A percentile compares a stretch with the other conserved stretches of the same genome.
phyloP scores from a whole-genome alignment of 2,888 invertebrate genomes.

The Charanyca ferruginea region DNA sequence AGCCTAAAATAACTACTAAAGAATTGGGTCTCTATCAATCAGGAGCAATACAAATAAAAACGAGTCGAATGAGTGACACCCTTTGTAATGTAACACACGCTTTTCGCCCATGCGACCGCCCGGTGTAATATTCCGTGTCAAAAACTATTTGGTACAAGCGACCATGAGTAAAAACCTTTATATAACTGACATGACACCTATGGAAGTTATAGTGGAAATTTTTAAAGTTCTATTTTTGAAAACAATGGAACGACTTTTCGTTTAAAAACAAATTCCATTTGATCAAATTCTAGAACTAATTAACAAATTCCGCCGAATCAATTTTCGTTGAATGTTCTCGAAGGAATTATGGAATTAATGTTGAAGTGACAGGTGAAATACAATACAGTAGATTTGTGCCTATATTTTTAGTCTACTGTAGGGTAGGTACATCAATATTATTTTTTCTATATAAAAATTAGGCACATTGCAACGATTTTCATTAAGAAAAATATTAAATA shows the following conservation, averaged over 20 bases:
- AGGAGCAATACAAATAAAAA: slow-evolving; percentile 49
- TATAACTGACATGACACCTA: slow-evolving; percentile 18
- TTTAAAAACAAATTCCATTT: slow-evolving; percentile 16
- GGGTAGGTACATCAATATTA: background rate
- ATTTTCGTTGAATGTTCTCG: slow-evolving; percentile 16
- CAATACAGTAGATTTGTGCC: slow-evolving; percentile 13
- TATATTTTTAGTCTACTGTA: background rate
- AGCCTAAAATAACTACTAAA: slow-evolving; percentile 47
- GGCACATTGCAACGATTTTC: background rate
- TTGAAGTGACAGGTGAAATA: slow-evolving; percentile 26
- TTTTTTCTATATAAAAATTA: background rate
- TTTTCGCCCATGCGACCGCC: slow-evolving; percentile 28
- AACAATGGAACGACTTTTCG: background rate
- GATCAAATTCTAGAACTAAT: slow-evolving; percentile 39
- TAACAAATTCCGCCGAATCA: slow-evolving; percentile 26
- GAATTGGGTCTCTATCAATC: slow-evolving; percentile 60
- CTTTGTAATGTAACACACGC: slow-evolving; percentile 59
- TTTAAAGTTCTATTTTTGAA: background rate
- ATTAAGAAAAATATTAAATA: too few species aligned
- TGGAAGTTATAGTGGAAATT: background rate
- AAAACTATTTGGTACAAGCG: slow-evolving; percentile 42
- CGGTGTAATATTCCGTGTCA: slow-evolving; percentile 46
- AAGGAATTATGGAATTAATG: slow-evolving; percentile 27
- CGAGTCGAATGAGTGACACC: slow-evolving; percentile 31
- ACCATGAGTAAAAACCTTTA: slow-evolving; percentile 15